Conservation (phyloP, 2,113 vertebrate species). For the Rana temporaria region DNA sequence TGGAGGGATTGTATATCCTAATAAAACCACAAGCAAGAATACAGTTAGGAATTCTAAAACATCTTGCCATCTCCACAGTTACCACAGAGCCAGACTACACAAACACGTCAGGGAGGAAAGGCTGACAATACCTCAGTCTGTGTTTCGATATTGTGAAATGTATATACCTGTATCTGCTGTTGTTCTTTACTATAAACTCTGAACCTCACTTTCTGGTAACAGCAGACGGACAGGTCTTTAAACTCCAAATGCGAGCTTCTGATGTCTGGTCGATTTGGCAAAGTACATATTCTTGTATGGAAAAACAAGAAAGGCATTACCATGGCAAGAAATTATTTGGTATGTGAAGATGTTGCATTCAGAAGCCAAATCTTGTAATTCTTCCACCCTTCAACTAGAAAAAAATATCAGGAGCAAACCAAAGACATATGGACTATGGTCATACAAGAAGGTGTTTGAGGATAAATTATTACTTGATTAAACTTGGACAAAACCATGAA, state of each 20-base stretch:
- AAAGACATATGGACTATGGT: slow-evolving; percentile 13
- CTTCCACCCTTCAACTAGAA: slow-evolving; percentile 1
- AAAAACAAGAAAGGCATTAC: slow-evolving; percentile 21
- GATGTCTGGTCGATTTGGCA: slow-evolving; percentile 23
- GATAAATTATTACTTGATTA: slow-evolving; percentile 7
- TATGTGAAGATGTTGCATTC: slow-evolving; percentile 24
- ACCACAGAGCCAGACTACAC: slow-evolving; percentile 49
- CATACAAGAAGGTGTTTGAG: slow-evolving; percentile 25
- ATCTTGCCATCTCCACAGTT: slow-evolving; percentile 53
- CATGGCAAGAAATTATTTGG: slow-evolving; percentile 11
- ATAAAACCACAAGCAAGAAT: slow-evolving; percentile 45
- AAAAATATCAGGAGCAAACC: slow-evolving; percentile 21
- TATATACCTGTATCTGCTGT: slow-evolving; percentile 36
- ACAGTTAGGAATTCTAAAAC: slow-evolving; percentile 40
- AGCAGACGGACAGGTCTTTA: not conserved
- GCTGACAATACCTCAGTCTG: slow-evolving; percentile 25
- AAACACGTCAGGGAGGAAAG: slow-evolving; percentile 18
- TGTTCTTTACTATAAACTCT: slow-evolving; percentile 22
- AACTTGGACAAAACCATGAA: not conserved
- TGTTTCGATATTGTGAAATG: slow-evolving; percentile 18
- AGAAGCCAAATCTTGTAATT: slow-evolving; percentile 20
- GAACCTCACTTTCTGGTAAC: not conserved
- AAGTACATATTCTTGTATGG: slow-evolving; percentile 1
- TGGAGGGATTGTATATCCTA: slow-evolving; percentile 48
- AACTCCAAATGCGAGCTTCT: not conserved